Conservation (phyloP, 2,797 vertebrate genomes). For the Octomys mimax region DNA sequence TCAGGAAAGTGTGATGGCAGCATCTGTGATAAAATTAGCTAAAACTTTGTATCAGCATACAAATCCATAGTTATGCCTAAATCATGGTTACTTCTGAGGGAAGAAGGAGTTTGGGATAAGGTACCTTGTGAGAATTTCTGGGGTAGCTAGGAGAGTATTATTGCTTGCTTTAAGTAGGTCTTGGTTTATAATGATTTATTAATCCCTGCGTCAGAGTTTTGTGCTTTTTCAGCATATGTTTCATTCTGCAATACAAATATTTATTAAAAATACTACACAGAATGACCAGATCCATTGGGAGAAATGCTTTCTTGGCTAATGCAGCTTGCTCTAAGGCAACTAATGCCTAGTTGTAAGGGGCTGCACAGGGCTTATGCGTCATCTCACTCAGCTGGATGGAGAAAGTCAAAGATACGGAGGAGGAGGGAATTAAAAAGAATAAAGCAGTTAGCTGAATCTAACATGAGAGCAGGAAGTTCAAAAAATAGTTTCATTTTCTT, state of each 20-base stretch:
- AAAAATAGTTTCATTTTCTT: conserved; percentile 27
- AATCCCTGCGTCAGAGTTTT: background rate
- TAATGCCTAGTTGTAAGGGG: conserved; percentile 13
- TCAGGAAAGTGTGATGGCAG: background rate
- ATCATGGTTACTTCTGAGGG: background rate
- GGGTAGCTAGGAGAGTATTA: background rate
- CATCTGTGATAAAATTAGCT: background rate
- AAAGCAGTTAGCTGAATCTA: conserved; percentile 3
- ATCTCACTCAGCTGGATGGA: background rate
- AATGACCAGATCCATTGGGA: background rate
- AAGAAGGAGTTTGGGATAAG: background rate
- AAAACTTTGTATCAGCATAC: background rate
- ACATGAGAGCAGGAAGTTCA: background rate
- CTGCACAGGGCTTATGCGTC: background rate
- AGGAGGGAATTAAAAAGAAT: background rate
- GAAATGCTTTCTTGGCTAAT: background rate
- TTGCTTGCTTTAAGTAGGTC: background rate
- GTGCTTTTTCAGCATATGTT: background rate
- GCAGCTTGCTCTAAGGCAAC: background rate
- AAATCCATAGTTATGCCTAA: background rate
- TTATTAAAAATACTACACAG: background rate
- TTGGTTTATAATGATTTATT: background rate
- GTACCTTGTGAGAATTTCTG: background rate
- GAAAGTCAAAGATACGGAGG: background rate
- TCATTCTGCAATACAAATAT: conserved; percentile 3